Conservation (phyloP, 2,888 invertebrate genomes). For the Arctia plantaginis region DNA sequence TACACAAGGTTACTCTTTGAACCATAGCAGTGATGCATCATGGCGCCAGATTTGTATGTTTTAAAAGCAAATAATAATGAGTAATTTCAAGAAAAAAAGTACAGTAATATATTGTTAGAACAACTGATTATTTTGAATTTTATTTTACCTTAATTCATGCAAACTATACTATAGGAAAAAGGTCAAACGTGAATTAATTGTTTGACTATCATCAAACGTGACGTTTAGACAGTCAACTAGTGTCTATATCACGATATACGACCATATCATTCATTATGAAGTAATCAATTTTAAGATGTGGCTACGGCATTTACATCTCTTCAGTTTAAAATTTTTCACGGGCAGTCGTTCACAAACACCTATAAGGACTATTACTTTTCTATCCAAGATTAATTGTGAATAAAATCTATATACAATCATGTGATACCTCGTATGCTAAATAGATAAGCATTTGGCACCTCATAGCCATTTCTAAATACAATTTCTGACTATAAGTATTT, state of each 20-base stretch:
- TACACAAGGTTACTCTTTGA: not conserved
- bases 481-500: constrained; percentile 20
- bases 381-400: constrained; percentile 2
- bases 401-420: constrained; percentile 20
- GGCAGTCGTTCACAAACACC: constrained; percentile 8
- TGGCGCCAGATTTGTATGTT: no score
- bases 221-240: not conserved
- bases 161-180: no score
- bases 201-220: not conserved
- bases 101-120: no score
- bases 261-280: not conserved
- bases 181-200: not conserved
- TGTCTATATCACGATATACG: not conserved
- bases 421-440: constrained; percentile 17
- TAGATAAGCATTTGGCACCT: constrained; percentile 17
- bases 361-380: constrained; percentile 6
- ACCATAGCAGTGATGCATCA: no score
- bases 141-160: no score
- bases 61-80: no score
- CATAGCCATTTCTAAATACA: constrained; percentile 15
- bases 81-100: no score
- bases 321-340: not conserved
- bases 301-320: no score
- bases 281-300: not conserved
- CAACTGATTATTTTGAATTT: no score